Evolutionary conservation across 2,888 invertebrate species (phyloP).

Genomic region (Dastarcus helophoroides): DNA sequence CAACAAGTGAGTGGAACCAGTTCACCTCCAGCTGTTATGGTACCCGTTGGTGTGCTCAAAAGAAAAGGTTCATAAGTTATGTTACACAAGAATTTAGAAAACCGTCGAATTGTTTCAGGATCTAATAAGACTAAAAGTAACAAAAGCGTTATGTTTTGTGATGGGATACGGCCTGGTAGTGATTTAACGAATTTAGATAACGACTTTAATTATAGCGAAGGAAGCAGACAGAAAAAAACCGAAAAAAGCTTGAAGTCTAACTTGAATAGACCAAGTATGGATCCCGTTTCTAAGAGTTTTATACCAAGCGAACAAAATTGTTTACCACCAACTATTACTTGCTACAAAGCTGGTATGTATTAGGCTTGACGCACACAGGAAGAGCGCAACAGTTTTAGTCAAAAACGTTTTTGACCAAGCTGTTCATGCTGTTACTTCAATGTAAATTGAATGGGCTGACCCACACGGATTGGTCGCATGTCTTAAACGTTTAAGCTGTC

Average conservation of each 20-base stretch:
- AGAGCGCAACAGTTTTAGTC: too few relatives aligned
- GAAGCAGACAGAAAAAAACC: conserved; percentile 9
- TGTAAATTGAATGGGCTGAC: too few relatives aligned
- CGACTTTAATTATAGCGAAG: conserved; percentile 36
- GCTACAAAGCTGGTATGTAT: conserved; percentile 40
- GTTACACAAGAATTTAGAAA: conserved; percentile 2
- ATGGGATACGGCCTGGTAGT: conserved; percentile 79
- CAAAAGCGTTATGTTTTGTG: conserved; percentile 78
- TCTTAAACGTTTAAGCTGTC: too few relatives aligned
- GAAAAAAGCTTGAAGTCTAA: conserved; percentile 5
- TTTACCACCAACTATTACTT: conserved; percentile 45
- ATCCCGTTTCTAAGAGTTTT: conserved; percentile 44
- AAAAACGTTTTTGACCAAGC: too few relatives aligned
- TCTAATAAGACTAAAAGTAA: conserved; percentile 43
- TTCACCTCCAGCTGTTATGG: conserved; percentile 77
- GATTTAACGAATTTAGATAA: conserved; percentile 70
- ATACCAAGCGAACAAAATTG: conserved; percentile 42
- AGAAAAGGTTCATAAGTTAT: conserved; percentile 43
- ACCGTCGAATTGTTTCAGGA: conserved; percentile 25
- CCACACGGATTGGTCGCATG: too few relatives aligned
- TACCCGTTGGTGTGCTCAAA: conserved; percentile 74
- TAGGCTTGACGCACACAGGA: too few relatives aligned
- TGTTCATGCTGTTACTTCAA: too few relatives aligned
- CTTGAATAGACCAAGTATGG: conserved; percentile 35
- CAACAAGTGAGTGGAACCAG: conserved; percentile 49